Evolutionary conservation across 2,797 vertebrate species (phyloP), one percentile per base, ranked within the genome.

Genomic region (Spondyliosoma cantharus): DNA sequence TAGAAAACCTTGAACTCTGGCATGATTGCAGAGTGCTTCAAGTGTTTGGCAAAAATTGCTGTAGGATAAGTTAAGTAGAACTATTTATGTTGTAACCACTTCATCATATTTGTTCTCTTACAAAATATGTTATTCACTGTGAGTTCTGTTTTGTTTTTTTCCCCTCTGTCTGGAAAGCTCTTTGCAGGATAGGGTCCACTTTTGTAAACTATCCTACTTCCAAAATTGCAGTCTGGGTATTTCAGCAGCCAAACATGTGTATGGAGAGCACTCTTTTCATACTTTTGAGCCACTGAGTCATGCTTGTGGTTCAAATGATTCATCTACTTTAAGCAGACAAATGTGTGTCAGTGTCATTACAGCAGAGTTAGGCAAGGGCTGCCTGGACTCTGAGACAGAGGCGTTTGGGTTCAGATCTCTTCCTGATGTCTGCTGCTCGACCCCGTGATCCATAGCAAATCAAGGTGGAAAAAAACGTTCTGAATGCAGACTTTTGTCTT

Each of bases 401-500:
- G 54, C 70, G 72, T 59, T 50, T 42, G 71, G 60, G 76, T 89
- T 88, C 70, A 78, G 24, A 52, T 37, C 12, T 19, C 53, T 71
- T 7, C 63, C 61, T 73, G 50, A 77, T 76, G 76, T 87, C 83
- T 90, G 84, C 78, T 71, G 66, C 67, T 81, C 66, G 27, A 27
- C 50, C 82, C 61, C 67, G 61, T 86, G 85, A 91, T 82, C 67
- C 82, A 70, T 49, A 64, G 63, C 76, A 81, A 87, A 83, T 73
- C 43, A 78, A 92, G 84, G 84, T 87, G 60, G 74, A 79, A 52
- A 86, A 82, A 81, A 63, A 78, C 65, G 25, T 58, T 53, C 48
- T 91, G 86, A 92, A 89, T 87, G 82, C 83, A 74, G 80, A 60
- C 86, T 86, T 91, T 93, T 91, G 87, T 91, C 80, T 91, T 54